Evolutionary conservation across 2,797 vertebrate genomes (phyloP).

Genomic region (Nannoperca obscura): DNA sequence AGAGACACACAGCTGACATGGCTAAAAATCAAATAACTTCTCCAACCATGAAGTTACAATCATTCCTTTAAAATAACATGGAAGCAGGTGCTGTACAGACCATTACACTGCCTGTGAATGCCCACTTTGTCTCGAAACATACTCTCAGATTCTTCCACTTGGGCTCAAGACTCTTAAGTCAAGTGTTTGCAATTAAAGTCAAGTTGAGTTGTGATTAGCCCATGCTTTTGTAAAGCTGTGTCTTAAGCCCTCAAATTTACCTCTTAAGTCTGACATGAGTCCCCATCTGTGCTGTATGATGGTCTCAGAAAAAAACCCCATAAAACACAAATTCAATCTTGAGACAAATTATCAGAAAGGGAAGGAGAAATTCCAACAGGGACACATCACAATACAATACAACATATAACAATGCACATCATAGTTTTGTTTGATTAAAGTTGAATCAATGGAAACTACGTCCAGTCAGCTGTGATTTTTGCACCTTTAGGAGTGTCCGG

Average conservation of each 20-base stretch:
- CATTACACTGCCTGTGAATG: not conserved
- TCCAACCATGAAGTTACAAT: not conserved
- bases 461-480: conserved; percentile 58
- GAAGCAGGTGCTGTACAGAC: not conserved
- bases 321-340: not conserved
- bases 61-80: not conserved
- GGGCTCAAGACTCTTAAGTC: not conserved
- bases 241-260: not conserved
- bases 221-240: not conserved
- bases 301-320: not conserved
- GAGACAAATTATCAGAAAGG: not conserved
- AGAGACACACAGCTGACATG: not conserved
- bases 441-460: conserved; percentile 52
- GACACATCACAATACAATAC: not conserved
- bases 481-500: conserved; percentile 68
- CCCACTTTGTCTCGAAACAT: not conserved
- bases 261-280: not conserved
- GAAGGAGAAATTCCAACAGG: conserved; percentile 39
- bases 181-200: not conserved
- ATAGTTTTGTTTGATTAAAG: not conserved
- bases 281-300: not conserved
- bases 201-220: not conserved
- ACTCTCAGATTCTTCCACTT: not conserved
- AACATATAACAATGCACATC: conserved; percentile 1
- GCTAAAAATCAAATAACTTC: not conserved